Base-by-base conservation (phyloP, 2,113 vertebrate species). In the Oplegnathus fasciatus region DNA sequence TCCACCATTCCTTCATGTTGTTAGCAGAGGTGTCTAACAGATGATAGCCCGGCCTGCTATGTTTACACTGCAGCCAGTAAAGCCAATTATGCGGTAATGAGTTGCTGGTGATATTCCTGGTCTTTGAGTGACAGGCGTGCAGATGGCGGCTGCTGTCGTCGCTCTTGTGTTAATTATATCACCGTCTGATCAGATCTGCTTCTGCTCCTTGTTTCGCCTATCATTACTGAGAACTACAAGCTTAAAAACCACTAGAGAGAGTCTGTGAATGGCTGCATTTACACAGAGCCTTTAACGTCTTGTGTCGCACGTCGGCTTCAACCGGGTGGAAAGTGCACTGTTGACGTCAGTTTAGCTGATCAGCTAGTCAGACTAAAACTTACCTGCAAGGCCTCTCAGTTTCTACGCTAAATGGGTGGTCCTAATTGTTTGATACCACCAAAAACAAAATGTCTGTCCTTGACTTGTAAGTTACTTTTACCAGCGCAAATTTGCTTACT, bases 91-190 rank as follows among this genome's bases (percentile, higher is more conserved):
- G 46, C 32, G 26, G 10, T 75, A 64, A 78, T 68, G 34, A 70
- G 30, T 18, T 20, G 26, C 42, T 26, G 48, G 40, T 64, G 54
- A 65, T 68, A n/a, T 62, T 68, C n/a, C 28, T 24, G 61, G 22
- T 57, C 18, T 73, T 46, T 73, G 74, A 78, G 85, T 54, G 48
- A 48, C 68, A 37, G 64, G 34, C 50, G 2, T 30, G 11, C 44
- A 61, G 55, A 67, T n/a, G 40, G 40, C 78, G 10, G 50, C 60
- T 42, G 75, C 37, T 82, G 73, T 88, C 22, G 1, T 64, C 30
- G 1, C 65, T 50, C 34, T 40, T 32, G 34, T 57, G 42, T 58
- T 71, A 57, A 86, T 82, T 55, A 14, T 30, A 30, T 75, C n/a
- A 60, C 37, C 13, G 4, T 13, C 44, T 65, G 18, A 64, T 81